Percentiles rank a stretch among this genome's conserved stretches.
Conservation (phyloP, 2,797 vertebrate genomes). For the Phalanger gymnotis region DNA sequence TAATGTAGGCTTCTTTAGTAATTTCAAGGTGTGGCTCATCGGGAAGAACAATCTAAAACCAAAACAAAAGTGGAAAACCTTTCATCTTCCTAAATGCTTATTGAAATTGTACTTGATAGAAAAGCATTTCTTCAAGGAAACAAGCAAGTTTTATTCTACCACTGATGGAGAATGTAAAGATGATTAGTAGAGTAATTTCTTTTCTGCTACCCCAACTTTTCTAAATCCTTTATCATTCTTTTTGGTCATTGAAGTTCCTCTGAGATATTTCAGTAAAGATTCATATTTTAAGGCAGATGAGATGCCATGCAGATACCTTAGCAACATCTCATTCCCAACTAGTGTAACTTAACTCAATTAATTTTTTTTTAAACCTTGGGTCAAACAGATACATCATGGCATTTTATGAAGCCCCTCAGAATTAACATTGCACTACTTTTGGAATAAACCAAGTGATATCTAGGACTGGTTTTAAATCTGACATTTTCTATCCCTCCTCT, state of each 20-base stretch:
- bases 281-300: constrained; percentile 2
- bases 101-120: background rate
- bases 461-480: constrained; percentile 68
- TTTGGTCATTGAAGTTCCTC: background rate
- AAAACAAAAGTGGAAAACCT: background rate
- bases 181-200: background rate
- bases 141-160: background rate
- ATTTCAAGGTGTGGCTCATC: background rate
- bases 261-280: background rate
- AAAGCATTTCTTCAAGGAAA: background rate
- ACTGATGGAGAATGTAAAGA: background rate
- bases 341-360: constrained; percentile 26
- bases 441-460: constrained; percentile 41
- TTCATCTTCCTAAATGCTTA: background rate
- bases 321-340: constrained; percentile 10
- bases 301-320: background rate
- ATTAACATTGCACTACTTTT: constrained; percentile 63
- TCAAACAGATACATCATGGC: constrained; percentile 46
- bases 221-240: no score
- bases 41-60: background rate
- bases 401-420: constrained; percentile 49
- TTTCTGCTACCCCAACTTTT: background rate
- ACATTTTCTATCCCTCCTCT: constrained; percentile 41
- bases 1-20: background rate
- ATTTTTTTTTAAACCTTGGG: constrained; percentile 54